These are phyloP conservation scores for Hyla sarda DNA, from an alignment of 2,113 vertebrate species.

Conservation along the genomic window DNA sequence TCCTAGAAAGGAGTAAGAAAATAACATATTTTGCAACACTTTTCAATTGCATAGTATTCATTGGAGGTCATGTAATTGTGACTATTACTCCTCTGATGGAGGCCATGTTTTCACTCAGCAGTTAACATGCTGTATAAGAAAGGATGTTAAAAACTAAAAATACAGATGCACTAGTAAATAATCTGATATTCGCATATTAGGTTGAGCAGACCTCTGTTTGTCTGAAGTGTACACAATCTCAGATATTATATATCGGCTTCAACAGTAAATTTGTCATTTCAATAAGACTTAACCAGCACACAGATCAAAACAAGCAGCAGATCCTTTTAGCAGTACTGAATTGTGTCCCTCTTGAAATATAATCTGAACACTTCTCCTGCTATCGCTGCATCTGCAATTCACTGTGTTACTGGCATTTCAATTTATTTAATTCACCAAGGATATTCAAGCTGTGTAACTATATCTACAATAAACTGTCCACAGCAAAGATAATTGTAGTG, in stretches of 20 bases:
- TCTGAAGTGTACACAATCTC: conserved; percentile 3
- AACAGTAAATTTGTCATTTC: conserved; percentile 55
- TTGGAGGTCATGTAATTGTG: not conserved
- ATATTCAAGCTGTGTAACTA: conserved; percentile 66
- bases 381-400: conserved; percentile 68
- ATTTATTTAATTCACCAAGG: conserved; percentile 73
- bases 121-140: not conserved
- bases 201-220: not conserved
- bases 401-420: conserved; percentile 72
- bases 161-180: not conserved
- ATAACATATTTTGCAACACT: not conserved
- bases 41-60: not conserved
- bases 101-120: not conserved
- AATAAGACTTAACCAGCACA: conserved; percentile 66
- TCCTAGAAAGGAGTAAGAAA: no score
- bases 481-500: not conserved
- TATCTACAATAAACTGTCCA: conserved; percentile 62
- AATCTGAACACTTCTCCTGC: conserved; percentile 67
- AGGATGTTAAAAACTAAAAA: not conserved
- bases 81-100: not conserved
- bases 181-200: not conserved
- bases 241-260: not conserved
- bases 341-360: conserved; percentile 69
- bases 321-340: conserved; percentile 63
- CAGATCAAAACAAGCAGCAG: conserved; percentile 63